Percentiles rank a stretch among this genome's conserved stretches.
Evolutionary conservation across 2,797 vertebrate genomes (phyloP).

Genomic region (Hydrophis major): DNA sequence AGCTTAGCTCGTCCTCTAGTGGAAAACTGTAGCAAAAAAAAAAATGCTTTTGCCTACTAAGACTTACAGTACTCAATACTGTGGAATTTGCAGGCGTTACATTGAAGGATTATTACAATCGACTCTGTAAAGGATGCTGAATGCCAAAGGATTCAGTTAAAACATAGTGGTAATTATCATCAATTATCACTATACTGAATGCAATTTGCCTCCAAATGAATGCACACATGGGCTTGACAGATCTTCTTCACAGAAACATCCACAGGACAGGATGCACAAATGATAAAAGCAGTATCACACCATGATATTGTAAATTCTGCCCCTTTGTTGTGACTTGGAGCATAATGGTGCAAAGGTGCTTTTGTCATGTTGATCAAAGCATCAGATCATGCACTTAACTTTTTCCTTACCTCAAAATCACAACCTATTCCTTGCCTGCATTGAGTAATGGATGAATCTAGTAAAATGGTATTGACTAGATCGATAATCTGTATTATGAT

Average conservation of each 20-base stretch:
- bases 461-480: not conserved
- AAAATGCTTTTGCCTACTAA: not conserved
- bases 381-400: not conserved
- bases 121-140: not conserved
- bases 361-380: not conserved
- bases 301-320: not conserved
- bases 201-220: not conserved
- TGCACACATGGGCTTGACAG: not conserved
- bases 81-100: not conserved
- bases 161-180: not conserved
- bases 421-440: not conserved
- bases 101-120: not conserved
- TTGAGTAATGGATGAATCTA: not conserved
- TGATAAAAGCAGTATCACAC: not conserved
- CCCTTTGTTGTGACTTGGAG: not conserved
- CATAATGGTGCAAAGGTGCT: not conserved
- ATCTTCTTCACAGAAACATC: not conserved
- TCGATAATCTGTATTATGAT: not conserved
- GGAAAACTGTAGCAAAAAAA: not conserved
- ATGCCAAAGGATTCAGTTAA: not conserved
- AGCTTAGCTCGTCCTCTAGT: slow-evolving; percentile 69
- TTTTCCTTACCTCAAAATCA: not conserved
- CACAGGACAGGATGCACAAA: not conserved
- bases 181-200: not conserved
- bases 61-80: not conserved